A percentile compares a stretch with the other conserved stretches of the same genome.
Evolutionary conservation across 2,888 invertebrate species (phyloP).

Genomic region (Euproctis similis): DNA sequence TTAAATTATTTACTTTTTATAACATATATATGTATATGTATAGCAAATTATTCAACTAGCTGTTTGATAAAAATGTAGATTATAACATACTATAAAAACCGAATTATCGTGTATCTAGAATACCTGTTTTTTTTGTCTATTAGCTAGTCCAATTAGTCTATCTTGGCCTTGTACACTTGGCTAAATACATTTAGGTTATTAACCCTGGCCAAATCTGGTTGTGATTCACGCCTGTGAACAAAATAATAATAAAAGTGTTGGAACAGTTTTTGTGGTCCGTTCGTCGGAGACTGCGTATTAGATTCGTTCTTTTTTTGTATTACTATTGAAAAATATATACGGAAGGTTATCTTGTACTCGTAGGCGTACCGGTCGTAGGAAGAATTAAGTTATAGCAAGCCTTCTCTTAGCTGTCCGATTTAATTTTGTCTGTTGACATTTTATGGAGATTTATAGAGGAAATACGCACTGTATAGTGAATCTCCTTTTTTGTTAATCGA

Average conservation of each 20-base stretch:
- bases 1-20: too few species aligned
- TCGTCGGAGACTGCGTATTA: slow-evolving; percentile 52
- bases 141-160: slow-evolving; percentile 57
- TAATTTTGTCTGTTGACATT: too few species aligned
- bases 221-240: slow-evolving; percentile 71
- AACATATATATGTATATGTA: too few species aligned
- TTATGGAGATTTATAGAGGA: too few species aligned
- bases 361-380: slow-evolving; percentile 42
- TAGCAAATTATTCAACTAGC: slow-evolving; percentile 9
- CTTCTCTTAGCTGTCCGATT: too few species aligned
- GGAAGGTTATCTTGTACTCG: slow-evolving; percentile 51
- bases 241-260: slow-evolving; percentile 69
- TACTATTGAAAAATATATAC: slow-evolving; percentile 46
- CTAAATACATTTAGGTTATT: slow-evolving; percentile 73
- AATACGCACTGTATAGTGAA: too few species aligned
- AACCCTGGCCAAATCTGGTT: slow-evolving; percentile 72
- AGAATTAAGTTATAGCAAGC: too few species aligned
- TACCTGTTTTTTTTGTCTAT: slow-evolving; percentile 58
- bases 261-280: slow-evolving; percentile 69
- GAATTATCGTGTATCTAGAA: slow-evolving; percentile 40
- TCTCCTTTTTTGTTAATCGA: too few species aligned
- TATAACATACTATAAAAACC: too few species aligned
- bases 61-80: slow-evolving; percentile 22
- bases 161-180: slow-evolving; percentile 68
- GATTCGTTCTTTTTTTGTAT: slow-evolving; percentile 44